Percentiles rank a stretch among this genome's conserved stretches.
Evolutionary conservation across 23 tunicate genomes (phyloP).

Genomic region (Oikopleura vanhoeffeni): DNA sequence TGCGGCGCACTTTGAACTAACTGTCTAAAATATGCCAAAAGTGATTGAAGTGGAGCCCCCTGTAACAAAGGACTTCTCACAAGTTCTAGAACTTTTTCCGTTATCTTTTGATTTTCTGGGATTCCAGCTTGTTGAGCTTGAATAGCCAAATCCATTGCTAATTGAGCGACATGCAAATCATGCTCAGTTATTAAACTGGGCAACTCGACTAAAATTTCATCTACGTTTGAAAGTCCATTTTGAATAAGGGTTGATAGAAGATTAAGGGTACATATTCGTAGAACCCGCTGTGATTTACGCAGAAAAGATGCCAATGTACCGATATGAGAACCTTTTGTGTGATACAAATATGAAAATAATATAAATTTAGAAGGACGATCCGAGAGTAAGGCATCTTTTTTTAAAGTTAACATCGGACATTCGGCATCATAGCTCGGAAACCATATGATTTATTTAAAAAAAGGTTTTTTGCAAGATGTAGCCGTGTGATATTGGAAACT

Average conservation of each 20-base stretch:
- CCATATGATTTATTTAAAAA: too few species aligned
- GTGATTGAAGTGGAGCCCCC: conserved; percentile 22
- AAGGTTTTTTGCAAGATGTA: too few species aligned
- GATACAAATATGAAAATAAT: too few species aligned
- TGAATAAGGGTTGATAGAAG: conserved; percentile 55
- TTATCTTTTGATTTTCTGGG: conserved; percentile 2
- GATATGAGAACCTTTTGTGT: too few species aligned
- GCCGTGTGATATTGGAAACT: too few species aligned
- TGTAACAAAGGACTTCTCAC: conserved; percentile 62
- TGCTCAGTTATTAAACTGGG: conserved; percentile 55
- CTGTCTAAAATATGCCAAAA: neutral
- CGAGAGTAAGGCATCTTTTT: too few species aligned
- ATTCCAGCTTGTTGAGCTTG: neutral
- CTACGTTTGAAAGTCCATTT: conserved; percentile 24
- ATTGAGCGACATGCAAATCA: conserved; percentile 74
- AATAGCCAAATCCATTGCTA: conserved; percentile 35
- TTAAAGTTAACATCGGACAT: too few species aligned
- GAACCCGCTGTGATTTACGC: conserved; percentile 55
- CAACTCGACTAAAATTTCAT: conserved; percentile 21
- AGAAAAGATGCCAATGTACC: conserved; percentile 74
- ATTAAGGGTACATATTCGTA: conserved; percentile 52
- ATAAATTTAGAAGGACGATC: too few species aligned
- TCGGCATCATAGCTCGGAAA: too few species aligned
- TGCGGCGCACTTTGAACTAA: neutral
- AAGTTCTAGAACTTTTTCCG: conserved; percentile 7